These are phyloP conservation scores for Tiaroga cobitis DNA, from an alignment of 2,797 vertebrate genomes.

Conservation along the genomic window DNA sequence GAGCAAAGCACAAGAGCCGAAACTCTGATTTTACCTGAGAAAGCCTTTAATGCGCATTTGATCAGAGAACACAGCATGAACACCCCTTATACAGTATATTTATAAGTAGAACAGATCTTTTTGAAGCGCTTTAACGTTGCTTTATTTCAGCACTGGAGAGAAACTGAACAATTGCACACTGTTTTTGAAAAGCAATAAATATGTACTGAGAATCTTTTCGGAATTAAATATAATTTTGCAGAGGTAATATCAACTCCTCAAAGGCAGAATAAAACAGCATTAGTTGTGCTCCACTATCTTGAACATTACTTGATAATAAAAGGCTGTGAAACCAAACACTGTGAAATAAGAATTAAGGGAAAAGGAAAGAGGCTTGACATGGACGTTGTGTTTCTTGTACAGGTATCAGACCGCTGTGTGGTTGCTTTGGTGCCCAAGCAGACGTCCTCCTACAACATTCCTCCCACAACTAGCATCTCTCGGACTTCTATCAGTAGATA, in stretches of 20 bases:
- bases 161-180: not conserved
- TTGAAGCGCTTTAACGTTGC: not conserved
- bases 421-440: conserved; percentile 97
- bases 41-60: conserved; percentile 47
- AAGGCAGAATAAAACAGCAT: not conserved
- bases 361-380: conserved; percentile 19
- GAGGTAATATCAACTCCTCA: conserved; percentile 17
- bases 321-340: conserved; percentile 18
- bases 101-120: conserved; percentile 32
- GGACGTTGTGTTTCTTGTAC: conserved; percentile 28
- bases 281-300: conserved; percentile 13
- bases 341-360: conserved; percentile 17
- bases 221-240: conserved; percentile 10
- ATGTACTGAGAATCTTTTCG: conserved; percentile 29
- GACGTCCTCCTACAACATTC: conserved; percentile 98
- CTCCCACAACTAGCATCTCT: conserved; percentile 94
- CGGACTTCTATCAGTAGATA: conserved; percentile 97
- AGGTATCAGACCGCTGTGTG: conserved; percentile 96
- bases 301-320: conserved; percentile 9
- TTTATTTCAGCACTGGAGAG: conserved; percentile 16
- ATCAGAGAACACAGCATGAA: conserved; percentile 20
- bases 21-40: conserved; percentile 45
- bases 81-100: not conserved
- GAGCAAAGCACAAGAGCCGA: not conserved
- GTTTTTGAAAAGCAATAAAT: conserved; percentile 8